Conservation (phyloP, 2,888 invertebrate genomes). For the Linyphia triangularis region DNA sequence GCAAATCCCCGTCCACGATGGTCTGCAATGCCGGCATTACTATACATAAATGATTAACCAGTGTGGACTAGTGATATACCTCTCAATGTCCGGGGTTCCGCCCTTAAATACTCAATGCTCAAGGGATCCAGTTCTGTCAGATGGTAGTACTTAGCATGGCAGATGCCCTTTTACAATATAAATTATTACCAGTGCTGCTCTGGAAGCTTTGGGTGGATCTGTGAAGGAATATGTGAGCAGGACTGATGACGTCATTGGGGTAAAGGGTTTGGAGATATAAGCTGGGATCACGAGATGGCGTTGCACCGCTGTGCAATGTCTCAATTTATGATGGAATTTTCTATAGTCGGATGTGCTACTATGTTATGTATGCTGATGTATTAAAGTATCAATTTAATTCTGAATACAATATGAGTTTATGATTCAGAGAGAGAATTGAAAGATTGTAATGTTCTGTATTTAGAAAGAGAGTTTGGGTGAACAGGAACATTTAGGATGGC, state of each 20-base stretch:
- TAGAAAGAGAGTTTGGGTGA: no score
- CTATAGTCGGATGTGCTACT: no score
- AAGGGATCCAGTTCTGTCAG: not conserved
- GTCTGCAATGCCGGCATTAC: slow-evolving; percentile 18
- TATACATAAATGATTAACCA: slow-evolving; percentile 47
- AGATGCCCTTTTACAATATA: slow-evolving; percentile 17
- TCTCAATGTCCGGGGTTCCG: slow-evolving; percentile 11
- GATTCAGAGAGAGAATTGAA: no score
- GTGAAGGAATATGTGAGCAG: not conserved
- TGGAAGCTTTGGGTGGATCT: slow-evolving; percentile 4
- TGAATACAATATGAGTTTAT: no score
- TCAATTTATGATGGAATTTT: no score
- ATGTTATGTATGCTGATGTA: no score
- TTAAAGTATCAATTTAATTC: no score
- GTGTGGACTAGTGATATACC: not conserved
- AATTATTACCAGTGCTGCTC: slow-evolving; percentile 31
- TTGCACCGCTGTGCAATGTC: not conserved
- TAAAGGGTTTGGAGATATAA: not conserved
- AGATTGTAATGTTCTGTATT: no score
- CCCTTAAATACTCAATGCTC: slow-evolving; percentile 55
- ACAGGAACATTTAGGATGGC: no score
- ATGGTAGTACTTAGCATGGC: not conserved
- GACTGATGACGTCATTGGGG: slow-evolving; percentile 6
- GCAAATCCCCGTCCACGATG: not conserved
- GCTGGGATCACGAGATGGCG: not conserved